Conservation (phyloP, 2,113 vertebrate species). For the Sakesphorus luctuosus region DNA sequence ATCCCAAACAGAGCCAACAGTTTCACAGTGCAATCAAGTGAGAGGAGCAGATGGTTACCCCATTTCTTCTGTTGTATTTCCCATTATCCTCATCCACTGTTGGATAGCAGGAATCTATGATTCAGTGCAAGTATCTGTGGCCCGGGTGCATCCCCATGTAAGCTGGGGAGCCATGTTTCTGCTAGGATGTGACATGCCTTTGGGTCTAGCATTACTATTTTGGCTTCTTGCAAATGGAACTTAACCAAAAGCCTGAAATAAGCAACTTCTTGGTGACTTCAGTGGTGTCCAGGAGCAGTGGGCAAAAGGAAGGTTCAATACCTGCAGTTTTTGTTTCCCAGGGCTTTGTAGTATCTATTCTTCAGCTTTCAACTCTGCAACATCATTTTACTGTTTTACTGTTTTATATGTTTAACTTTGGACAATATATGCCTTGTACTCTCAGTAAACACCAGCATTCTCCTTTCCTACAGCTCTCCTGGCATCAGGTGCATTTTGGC, state of each 20-base stretch:
- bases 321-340: background rate
- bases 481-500: background rate
- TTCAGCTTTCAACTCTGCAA: background rate
- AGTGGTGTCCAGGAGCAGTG: background rate
- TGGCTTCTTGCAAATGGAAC: background rate
- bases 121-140: constrained; percentile 1
- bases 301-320: background rate
- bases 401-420: background rate
- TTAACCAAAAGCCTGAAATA: constrained; percentile 12
- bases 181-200: background rate
- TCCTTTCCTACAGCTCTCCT: background rate
- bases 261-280: background rate
- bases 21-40: background rate
- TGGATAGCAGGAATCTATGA: constrained; percentile 25
- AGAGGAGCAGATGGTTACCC: constrained; percentile 52
- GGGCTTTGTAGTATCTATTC: background rate
- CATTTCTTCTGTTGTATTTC: constrained; percentile 31
- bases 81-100: background rate
- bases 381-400: background rate
- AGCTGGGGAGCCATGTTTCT: constrained; percentile 9
- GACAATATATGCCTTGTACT: background rate
- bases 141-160: background rate
- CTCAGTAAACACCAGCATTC: background rate
- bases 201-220: constrained; percentile 2
- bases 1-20: constrained; percentile 56